Base-by-base conservation (phyloP, 2,797 vertebrate genomes). In the Lepus oiostolus region DNA sequence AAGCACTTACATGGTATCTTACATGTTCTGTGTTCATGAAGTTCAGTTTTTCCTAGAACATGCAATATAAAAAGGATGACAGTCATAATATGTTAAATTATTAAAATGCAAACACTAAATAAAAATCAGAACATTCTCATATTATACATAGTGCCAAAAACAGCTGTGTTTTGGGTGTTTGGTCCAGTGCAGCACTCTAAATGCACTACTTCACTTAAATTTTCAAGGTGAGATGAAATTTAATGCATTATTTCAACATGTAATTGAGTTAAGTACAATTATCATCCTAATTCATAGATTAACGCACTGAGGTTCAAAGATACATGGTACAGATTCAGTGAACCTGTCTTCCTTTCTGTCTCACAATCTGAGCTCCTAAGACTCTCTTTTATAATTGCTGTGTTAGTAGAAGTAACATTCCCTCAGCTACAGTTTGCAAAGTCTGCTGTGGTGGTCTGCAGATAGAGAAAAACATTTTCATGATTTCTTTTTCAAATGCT, bases 151-250 rank as follows among this genome's bases (percentile, higher is more conserved):
- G 2, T 86, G 17, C 65, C 54, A 71, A 21, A 86, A 67, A 35
- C 26, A 93, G 7, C 50, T 68, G 6, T 75, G 81, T 90, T 67
- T 58, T 85, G 26, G 62, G 17, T 82, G 2, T 47, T 86, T 74
- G 62, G 12, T 88, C 24, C 71, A 52, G 7, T 60, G 42, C 92
- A 50, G 2, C 17, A 65, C 12, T 21, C 35, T n/a, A n/a, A 8
- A 26, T 68, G 4, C 0, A 35, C 88, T 92, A 92, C 84, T 88
- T 88, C 4, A 89, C 50, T 95, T 79, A 52, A 84, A 74, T 62
- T 87, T 85, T 77, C 21, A 90, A 87, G 19, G 6, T 82, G 10
- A 14, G 17, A 90, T 7, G 63, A 52, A 86, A 89, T 91, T 62
- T 91, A 28, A 4, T 11, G 74, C 47, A 63, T 81, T 90, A 93